Evolutionary conservation across 1,140 invertebrate genomes (phyloP), one percentile per base, ranked within the genome.

Genomic region (Asbolus verrucosus): DNA sequence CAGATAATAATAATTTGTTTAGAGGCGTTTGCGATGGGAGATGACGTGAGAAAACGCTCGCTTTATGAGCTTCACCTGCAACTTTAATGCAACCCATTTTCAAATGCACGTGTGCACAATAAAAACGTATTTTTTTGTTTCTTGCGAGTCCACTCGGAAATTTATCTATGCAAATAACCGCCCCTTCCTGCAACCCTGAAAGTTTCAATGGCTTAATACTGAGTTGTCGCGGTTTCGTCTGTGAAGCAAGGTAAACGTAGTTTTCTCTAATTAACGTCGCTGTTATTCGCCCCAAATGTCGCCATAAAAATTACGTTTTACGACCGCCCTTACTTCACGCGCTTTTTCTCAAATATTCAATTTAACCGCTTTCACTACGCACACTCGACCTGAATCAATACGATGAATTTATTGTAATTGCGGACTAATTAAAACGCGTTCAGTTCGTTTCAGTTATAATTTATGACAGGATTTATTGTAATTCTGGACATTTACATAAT

Each of bases 1-100:
- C 16, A 50, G 43, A 50, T 50, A 50, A 50, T n/a, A n/a, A n/a
- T 24, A 50, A 50, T 50, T 50, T 50, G 43, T 50, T 50, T 50
- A 50, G 43, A 14, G 8, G 38, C 15, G 38, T 41, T n/a, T n/a
- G 15, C 6, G 11, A 3, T n/a, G 33, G 33, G 6, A 36, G 5
- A 36, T 36, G 33, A 36, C 33, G 33, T 36, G 33, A 36, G 33
- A 36, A 36, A 36, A 36, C 11, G 33, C 33, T 36, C n/a, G 11
- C 2, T 11, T 11, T 27, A 6, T n/a, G 11, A 36, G 11, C 33
- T 2, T 11, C 33, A 11, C 33, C 11, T 36, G 33, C 33, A 36
- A 36, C 11, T 36, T 36, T 36, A n/a, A 50, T 50, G 43, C 6
- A 21, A 8, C 18, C 5, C 21, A n/a, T n/a, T n/a, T n/a, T n/a